phyloP scores from a whole-genome alignment of 2,888 invertebrate genomes.

The Salticus scenicus region DNA sequence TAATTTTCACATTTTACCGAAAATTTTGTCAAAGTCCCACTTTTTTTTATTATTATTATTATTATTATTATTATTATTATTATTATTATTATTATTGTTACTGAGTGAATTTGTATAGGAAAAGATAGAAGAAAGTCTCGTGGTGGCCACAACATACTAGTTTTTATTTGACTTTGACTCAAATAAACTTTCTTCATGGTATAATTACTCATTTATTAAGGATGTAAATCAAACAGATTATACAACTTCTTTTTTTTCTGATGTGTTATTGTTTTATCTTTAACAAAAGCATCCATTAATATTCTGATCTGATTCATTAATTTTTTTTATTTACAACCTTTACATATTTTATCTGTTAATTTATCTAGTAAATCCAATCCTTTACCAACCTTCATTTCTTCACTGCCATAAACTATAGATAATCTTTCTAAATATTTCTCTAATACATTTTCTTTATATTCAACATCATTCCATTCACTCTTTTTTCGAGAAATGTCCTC shows the following conservation, averaged over 20 bases:
- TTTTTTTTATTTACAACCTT: constrained; percentile 13
- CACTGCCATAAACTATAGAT: neutral
- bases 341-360: constrained; percentile 17
- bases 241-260: neutral
- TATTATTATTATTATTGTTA: neutral
- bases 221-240: neutral
- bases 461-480: neutral
- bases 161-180: neutral
- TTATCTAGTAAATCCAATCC: neutral
- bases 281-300: neutral
- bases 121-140: no score
- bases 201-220: neutral
- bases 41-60: no score
- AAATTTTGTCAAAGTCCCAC: no score
- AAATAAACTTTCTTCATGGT: constrained; percentile 14
- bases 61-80: neutral
- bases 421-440: neutral
- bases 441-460: neutral
- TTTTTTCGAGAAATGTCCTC: neutral
- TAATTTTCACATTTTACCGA: no score
- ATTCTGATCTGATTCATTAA: neutral
- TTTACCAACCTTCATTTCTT: neutral
- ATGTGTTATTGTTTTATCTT: neutral
- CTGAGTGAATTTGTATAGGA: no score
- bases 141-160: no score